Percentiles rank a stretch among this genome's conserved stretches.
phyloP scores from a whole-genome alignment of 2,113 vertebrate species.

The Epinephelus cyanopodus region DNA sequence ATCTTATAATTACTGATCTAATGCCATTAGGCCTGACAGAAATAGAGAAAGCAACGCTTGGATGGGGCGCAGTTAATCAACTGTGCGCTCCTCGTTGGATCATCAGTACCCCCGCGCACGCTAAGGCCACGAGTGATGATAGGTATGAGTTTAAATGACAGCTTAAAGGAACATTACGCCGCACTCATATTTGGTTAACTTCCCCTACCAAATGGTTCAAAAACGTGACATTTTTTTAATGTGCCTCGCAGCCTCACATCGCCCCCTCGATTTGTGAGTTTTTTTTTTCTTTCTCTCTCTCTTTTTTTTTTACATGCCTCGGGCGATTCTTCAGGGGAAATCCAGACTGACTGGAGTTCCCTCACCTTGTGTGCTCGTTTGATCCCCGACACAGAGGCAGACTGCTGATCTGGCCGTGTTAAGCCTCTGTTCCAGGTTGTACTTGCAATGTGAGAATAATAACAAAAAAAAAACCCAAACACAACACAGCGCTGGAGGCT shows the following conservation, averaged over 20 bases:
- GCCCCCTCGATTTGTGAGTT: constrained; percentile 54
- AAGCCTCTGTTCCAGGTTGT: constrained; percentile 72
- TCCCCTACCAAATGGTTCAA: constrained; percentile 77
- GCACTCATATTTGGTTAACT: constrained; percentile 83
- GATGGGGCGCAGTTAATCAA: constrained; percentile 86
- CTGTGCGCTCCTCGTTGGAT: constrained; percentile 72
- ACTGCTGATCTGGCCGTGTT: constrained; percentile 26
- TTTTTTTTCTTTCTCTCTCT: constrained; percentile 1
- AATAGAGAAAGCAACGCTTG: constrained; percentile 87
- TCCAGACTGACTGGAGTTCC: constrained; percentile 47
- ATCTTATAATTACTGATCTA: constrained; percentile 88
- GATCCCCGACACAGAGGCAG: constrained; percentile 48
- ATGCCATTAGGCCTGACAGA: constrained; percentile 86
- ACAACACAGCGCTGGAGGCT: constrained; percentile 49
- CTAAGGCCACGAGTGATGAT: constrained; percentile 80
- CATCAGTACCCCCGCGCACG: constrained; percentile 78
- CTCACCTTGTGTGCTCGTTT: constrained; percentile 72
- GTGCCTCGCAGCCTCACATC: constrained; percentile 49
- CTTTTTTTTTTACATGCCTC: constrained; percentile 17
- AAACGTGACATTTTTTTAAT: constrained; percentile 78
- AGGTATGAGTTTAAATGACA: constrained; percentile 84
- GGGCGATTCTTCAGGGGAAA: constrained; percentile 67
- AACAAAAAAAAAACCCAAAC: constrained; percentile 16
- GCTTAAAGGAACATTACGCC: constrained; percentile 87
- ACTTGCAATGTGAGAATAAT: constrained; percentile 37